Evolutionary conservation across 2,888 invertebrate genomes (phyloP), one percentile per base, ranked within the genome.

Genomic region (Perithous albicinctus): DNA sequence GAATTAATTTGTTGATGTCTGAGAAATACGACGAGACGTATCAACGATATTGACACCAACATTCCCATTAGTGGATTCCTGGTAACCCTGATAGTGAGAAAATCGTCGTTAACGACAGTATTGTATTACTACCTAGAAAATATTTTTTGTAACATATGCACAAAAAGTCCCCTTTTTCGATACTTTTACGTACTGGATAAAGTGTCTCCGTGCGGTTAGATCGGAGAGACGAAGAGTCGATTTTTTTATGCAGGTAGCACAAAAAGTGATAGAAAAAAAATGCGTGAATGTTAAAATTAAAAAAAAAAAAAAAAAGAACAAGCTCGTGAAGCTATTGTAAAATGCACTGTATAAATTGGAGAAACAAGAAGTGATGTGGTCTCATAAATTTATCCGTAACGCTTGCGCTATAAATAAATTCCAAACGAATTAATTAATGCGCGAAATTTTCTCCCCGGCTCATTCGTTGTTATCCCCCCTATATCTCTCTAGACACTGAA

Each of bases 1-100:
- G 35, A 59, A 76, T 59, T 46, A 56, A 75, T 75, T 67, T 66
- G 32, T 43, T 67, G 56, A 67, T 75, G 46, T 41, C 54, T 3
- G 6, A 10, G 43, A 23, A 26, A 38, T 18, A 7, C 7, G 3
- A 1, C 23, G 29, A 54, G 10, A 12, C 38, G 10, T 7, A 7
- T 1, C 26, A 1, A 26, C 29, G 18, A 43, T 41, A 56, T 43
- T 20, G 35, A 63, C 46, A 29, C 35, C 46, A 2, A 29, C 29
- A 59, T 56, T 32, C 43, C 43, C n/a, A n/a, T 6, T 41, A 8
- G 29, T 18, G 32, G 23, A 64, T 41, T 29, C 26, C 46, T 46
- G 18, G 18, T n/a, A 12, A 29, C 23, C 12, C 63, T 41, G 46
- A 18, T 46, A 46, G 7, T 15, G n/a, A 46, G 18, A 2, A 46